Evolutionary conservation across 2,113 vertebrate genomes (phyloP), one percentile per base, ranked within the genome.

Genomic region (Melanerpes formicivorus): DNA sequence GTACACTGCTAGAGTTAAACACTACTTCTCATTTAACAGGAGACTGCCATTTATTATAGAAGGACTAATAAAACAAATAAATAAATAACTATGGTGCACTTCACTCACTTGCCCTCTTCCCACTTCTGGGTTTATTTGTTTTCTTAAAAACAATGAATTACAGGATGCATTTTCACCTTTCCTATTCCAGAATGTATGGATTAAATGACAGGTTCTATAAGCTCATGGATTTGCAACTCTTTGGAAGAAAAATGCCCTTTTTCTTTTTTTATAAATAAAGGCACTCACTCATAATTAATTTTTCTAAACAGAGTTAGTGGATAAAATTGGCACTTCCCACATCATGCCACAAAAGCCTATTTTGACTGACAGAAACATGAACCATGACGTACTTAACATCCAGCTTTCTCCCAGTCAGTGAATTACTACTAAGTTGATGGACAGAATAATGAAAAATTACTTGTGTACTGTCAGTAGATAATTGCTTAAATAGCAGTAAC

Each of bases 1-100:
- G 50, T 2, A 32, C 9, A 27, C 10, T 30, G 12, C 19, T 58
- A 30, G 54, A 54, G 23, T 22, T 26, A 32, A 84, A 44, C 8
- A 27, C 5, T 37, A 18, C 6, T 60, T 74, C 64, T 27, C 42
- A 40, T 58, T 79, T 48, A 64, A 37, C 8, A 44, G 25, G 17
- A 72, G 12, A 12, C 48, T 50, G 50, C 8, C 67, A 65, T 58
- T 76, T 82, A 80, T 17, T 30, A 72, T 15, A 7, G 22, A 80
- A 56, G 15, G 29, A 30, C 8, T 17, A 56, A 30, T 14, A 27
- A 55, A 55, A 14, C 27, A 14, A 55, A 55, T 14, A 55, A 55
- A n/a, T 4, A 0, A 30, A 37, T 23, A 37, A 34, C 56, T 25
- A 18, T 0, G 0, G 34, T 2, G 10, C 11, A 23, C 52, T 58